phyloP scores from a whole-genome alignment of 2,888 invertebrate genomes.

The Ophonus ardosiacus region DNA sequence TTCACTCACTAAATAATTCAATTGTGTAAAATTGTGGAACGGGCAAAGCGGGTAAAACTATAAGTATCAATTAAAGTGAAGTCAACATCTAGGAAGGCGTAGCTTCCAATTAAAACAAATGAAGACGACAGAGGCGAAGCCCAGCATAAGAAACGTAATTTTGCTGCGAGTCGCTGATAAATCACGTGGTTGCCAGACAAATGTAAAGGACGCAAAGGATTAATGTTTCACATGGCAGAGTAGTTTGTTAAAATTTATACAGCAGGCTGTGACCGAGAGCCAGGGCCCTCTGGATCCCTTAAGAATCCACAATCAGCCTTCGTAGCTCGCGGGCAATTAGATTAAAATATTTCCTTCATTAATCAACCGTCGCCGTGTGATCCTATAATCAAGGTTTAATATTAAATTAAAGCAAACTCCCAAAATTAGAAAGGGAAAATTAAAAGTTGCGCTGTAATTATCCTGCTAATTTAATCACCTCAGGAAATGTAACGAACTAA shows the following conservation, averaged over 20 bases:
- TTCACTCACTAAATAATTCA: no score
- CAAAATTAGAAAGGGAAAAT: constrained; percentile 59
- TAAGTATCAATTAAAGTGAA: constrained; percentile 12
- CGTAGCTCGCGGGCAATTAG: constrained; percentile 64
- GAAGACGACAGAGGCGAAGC: constrained; percentile 10
- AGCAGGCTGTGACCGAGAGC: constrained; percentile 48
- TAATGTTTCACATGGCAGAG: constrained; percentile 58
- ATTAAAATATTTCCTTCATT: constrained; percentile 67
- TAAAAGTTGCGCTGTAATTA: constrained; percentile 62
- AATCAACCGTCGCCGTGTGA: constrained; percentile 65
- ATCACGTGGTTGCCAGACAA: constrained; percentile 59
- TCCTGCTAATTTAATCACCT: constrained; percentile 53
- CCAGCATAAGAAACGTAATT: constrained; percentile 47
- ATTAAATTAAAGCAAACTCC: constrained; percentile 63
- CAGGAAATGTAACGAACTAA: constrained; percentile 53
- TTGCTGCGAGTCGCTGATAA: constrained; percentile 47
- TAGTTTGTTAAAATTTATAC: constrained; percentile 61
- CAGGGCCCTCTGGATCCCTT: constrained; percentile 23
- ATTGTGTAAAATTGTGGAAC: no score
- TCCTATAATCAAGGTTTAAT: constrained; percentile 63
- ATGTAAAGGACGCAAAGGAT: constrained; percentile 62
- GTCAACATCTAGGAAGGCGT: constrained; percentile 4
- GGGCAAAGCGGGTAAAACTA: not conserved
- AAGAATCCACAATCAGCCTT: constrained; percentile 62
- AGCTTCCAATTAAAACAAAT: constrained; percentile 42